phyloP scores from a whole-genome alignment of 2,113 vertebrate species.

The Limnothrissa miodon region DNA sequence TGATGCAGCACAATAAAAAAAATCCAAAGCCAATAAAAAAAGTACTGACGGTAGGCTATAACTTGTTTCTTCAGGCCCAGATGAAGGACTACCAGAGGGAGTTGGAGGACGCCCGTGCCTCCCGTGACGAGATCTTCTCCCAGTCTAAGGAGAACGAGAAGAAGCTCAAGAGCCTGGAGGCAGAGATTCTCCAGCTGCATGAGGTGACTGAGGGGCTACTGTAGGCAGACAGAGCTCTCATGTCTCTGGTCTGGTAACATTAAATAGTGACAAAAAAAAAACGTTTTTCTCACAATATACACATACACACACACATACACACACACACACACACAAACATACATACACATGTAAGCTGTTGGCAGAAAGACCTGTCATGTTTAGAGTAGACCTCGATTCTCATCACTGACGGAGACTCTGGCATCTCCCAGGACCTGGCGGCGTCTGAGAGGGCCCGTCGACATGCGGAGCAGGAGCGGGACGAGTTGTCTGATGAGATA shows the following conservation, averaged over 20 bases:
- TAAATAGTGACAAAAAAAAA: too few relatives aligned
- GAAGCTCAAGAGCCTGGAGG: slow-evolving; percentile 91
- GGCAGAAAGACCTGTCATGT: not conserved
- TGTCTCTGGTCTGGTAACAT: too few relatives aligned
- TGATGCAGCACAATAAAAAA: not conserved
- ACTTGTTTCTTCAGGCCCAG: slow-evolving; percentile 75
- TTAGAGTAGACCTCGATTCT: not conserved
- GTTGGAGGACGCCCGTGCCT: slow-evolving; percentile 91
- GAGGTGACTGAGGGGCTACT: slow-evolving; percentile 72
- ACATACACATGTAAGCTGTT: too few relatives aligned
- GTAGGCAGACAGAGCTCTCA: not conserved
- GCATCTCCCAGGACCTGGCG: slow-evolving; percentile 78
- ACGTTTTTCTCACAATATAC: too few relatives aligned
- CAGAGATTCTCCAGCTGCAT: slow-evolving; percentile 94
- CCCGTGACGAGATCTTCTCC: slow-evolving; percentile 93
- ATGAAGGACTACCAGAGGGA: slow-evolving; percentile 98
- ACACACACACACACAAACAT: too few relatives aligned
- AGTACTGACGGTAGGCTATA: not conserved
- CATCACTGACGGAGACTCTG: not conserved
- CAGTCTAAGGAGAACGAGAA: slow-evolving; percentile 98
- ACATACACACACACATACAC: too few relatives aligned
- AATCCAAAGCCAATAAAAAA: too few relatives aligned
- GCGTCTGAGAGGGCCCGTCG: slow-evolving; percentile 88
- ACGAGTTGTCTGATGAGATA: slow-evolving; percentile 92
- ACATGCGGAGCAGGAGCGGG: slow-evolving; percentile 92